phyloP scores from a whole-genome alignment of 1,140 invertebrate species.

The Vanessa tameamea region DNA sequence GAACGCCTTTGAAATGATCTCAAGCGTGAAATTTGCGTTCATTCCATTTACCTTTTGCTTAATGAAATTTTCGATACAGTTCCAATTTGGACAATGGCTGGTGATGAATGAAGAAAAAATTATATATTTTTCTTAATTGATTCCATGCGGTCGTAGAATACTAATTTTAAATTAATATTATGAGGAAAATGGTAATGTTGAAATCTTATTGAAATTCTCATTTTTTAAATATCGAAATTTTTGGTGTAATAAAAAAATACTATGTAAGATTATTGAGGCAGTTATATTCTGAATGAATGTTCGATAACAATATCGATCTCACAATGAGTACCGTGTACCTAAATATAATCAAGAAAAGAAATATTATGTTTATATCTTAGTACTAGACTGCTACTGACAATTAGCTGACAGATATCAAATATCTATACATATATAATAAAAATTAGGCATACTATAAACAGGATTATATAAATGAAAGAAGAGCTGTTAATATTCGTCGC shows the following conservation, averaged over 20 bases:
- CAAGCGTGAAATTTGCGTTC: conserved; percentile 69
- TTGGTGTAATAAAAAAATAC: too few species aligned
- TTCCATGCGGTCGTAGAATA: conserved; percentile 1
- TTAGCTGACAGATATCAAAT: too few species aligned
- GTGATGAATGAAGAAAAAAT: conserved; percentile 15
- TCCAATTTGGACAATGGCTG: conserved; percentile 20
- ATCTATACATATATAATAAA: too few species aligned
- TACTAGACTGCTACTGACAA: too few species aligned
- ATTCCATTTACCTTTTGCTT: conserved; percentile 65
- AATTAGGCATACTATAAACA: too few species aligned
- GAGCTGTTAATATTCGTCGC: too few species aligned
- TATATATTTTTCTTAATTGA: conserved; percentile 39
- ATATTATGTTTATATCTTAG: too few species aligned
- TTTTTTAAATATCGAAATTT: neutral
- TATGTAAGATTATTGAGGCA: neutral
- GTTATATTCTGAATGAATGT: neutral
- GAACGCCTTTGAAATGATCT: conserved; percentile 65
- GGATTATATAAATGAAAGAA: too few species aligned
- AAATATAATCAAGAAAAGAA: too few species aligned
- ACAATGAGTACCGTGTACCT: too few species aligned
- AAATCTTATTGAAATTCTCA: neutral
- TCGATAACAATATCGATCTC: too few species aligned
- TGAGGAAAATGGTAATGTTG: neutral
- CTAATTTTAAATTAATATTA: neutral
- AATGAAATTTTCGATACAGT: conserved; percentile 70